Percentiles rank a stretch among this genome's conserved stretches.
Evolutionary conservation across 2,113 vertebrate genomes (phyloP).

Genomic region (Romanogobio albipinnatus): DNA sequence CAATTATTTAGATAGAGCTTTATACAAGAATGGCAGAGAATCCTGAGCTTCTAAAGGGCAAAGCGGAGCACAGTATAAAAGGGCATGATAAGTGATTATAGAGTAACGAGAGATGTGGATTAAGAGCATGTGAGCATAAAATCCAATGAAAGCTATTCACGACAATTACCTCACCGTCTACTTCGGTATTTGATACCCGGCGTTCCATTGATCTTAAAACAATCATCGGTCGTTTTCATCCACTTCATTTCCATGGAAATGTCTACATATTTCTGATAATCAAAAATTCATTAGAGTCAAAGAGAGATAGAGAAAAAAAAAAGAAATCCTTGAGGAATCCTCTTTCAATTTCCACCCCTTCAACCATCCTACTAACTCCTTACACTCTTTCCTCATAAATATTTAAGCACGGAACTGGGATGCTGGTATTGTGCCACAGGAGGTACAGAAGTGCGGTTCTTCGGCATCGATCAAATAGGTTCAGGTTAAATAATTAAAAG

Average conservation of each 20-base stretch:
- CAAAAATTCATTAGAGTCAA: slow-evolving; percentile 42
- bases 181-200: not conserved
- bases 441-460: slow-evolving; percentile 51
- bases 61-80: not conserved
- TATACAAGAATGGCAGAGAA: slow-evolving; percentile 20
- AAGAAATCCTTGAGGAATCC: slow-evolving; percentile 34
- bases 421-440: slow-evolving; percentile 54
- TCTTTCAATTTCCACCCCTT: slow-evolving; percentile 34
- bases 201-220: slow-evolving; percentile 4
- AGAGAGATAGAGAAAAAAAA: slow-evolving; percentile 22
- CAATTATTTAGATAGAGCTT: slow-evolving; percentile 37
- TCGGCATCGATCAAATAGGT: slow-evolving; percentile 61
- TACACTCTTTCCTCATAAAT: slow-evolving; percentile 57
- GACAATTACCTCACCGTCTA: not conserved
- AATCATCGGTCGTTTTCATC: not conserved
- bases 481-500: slow-evolving; percentile 62
- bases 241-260: slow-evolving; percentile 26
- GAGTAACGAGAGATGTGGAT: not conserved
- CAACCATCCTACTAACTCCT: slow-evolving; percentile 7
- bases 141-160: slow-evolving; percentile 10
- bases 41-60: slow-evolving; percentile 16
- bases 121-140: slow-evolving; percentile 8
- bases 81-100: slow-evolving; percentile 14
- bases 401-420: slow-evolving; percentile 56
- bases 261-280: slow-evolving; percentile 36